Evolutionary conservation across 64 coral and sea anemone genomes (phyloP), one percentile per base, ranked within the genome.

Genomic region (Platygyra sinensis): DNA sequence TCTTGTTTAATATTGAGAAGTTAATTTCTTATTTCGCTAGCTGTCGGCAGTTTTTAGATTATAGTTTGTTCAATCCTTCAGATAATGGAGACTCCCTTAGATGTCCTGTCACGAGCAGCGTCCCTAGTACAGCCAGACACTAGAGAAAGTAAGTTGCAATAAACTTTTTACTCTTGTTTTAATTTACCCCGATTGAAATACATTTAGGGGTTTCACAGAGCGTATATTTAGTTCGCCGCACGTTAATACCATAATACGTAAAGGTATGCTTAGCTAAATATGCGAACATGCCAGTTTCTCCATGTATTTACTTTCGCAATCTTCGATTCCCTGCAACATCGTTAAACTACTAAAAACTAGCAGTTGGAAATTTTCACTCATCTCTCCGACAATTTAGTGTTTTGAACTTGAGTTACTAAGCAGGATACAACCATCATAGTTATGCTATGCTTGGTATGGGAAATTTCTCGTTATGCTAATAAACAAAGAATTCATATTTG

Each of bases 81-180:
- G 67, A 63, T 78, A 38, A 96, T 96, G 95, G 95, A 96, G 89
- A 96, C 88, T 63, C 91, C 95, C 22, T 75, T 96, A 12, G 95
- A 96, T 72, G 95, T 96, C 4, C 95, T 96, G 24, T 96, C 95
- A 32, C 83, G 95, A 91, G 95, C 95, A 13, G 95, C 95, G 6
- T 93, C 91, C 46, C 89, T 96, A n/a, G 90, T 96, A 72, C 91
- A 96, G 11, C 71, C 91, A 14, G 90, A 93, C 80, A 77, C 86
- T 57, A 87, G 55, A 32, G 30, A 86, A 60, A 79, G 95, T 96
- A 86, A 96, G 94, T 96, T 93, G 12, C 30, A 19, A 67, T 22
- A 33, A 8, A 57, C 3, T 76, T 88, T 78, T 5, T 4, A 72
- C 30, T 33, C 50, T 73, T 72, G 32, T 52, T 89, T 46, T 31